Base-by-base conservation (phyloP, 2,797 vertebrate genomes). In the Fistularia tabacaria region DNA sequence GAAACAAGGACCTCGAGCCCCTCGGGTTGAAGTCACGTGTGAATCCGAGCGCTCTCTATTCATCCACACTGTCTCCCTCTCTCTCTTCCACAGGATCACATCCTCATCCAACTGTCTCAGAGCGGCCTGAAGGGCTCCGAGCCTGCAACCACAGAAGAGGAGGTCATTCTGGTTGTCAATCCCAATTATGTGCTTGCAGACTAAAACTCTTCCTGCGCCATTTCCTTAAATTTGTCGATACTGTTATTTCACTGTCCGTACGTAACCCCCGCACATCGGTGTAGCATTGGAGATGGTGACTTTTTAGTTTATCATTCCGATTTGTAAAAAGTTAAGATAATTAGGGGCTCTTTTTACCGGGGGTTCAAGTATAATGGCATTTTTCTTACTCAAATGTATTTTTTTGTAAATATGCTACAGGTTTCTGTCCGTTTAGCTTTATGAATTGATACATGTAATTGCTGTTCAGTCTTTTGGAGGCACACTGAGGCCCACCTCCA, bases 131-230 rank as follows among this genome's bases (percentile, higher is more conserved):
- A 88, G 77, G 92, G 93, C 43, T 93, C 93, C 0, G 91, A 93
- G 50, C 57, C 89, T n/a, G 82, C 79, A 55, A 82, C 67, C 55
- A 88, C 92, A 53, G 94, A 86, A 8, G 79, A 93, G 42, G 94
- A 96, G 37, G 92, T 89, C 0, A 94, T 93, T 54, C 82, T 99
- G 62, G 97, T 99, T 0, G 97, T 99, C 66, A 99, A 99, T 77
- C 97, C 97, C 40, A 99, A 99, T 88, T 99, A 98, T 79, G 82
- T 85, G 37, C 89, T 99, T 65, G 95, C 99, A 60, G 96, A 98
- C 74, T 99, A 85, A 88, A n/a, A 55, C 14, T 9, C 3, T 15
- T 56, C 14, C 14, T n/a, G 9, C 7, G 7, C 8, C 6, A 9
- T 46, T 38, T 50, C 9, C n/a, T 13, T 3, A 39, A 10, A 8